Evolutionary conservation across 2,888 invertebrate species (phyloP).

Genomic region (Melipona beecheii): DNA sequence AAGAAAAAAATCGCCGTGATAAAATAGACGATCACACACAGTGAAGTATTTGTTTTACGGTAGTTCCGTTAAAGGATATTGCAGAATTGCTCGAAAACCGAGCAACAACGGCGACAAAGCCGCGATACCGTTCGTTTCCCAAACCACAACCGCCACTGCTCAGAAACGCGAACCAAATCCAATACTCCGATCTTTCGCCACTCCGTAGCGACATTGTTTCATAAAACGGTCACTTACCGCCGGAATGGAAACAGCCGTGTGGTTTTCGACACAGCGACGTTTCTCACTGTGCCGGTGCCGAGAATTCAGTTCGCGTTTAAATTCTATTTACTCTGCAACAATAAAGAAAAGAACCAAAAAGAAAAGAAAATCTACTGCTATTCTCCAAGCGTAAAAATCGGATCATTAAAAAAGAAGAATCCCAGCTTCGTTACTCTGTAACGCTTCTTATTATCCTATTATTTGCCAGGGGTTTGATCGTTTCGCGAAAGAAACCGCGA

Average conservation of each 20-base stretch:
- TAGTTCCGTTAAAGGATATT: conserved; percentile 30
- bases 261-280: conserved; percentile 12
- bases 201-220: conserved; percentile 16
- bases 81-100: conserved; percentile 24
- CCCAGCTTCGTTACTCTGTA: background rate
- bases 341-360: background rate
- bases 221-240: conserved; percentile 5
- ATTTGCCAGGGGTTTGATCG: conserved; percentile 3
- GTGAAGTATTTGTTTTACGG: background rate
- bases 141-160: conserved; percentile 45
- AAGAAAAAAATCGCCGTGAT: no score
- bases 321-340: background rate
- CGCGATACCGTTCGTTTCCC: conserved; percentile 68
- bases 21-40: background rate
- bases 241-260: conserved; percentile 26
- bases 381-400: background rate
- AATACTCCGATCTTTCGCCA: background rate
- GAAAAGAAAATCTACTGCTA: background rate
- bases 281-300: background rate
- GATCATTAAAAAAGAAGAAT: background rate
- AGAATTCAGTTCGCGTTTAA: background rate
- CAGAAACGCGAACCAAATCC: background rate
- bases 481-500: conserved; percentile 23
- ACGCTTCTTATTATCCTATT: background rate
- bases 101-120: conserved; percentile 14